Evolutionary conservation across 2,113 vertebrate species (phyloP).

Genomic region (Sinocyclocheilus rhinocerous): DNA sequence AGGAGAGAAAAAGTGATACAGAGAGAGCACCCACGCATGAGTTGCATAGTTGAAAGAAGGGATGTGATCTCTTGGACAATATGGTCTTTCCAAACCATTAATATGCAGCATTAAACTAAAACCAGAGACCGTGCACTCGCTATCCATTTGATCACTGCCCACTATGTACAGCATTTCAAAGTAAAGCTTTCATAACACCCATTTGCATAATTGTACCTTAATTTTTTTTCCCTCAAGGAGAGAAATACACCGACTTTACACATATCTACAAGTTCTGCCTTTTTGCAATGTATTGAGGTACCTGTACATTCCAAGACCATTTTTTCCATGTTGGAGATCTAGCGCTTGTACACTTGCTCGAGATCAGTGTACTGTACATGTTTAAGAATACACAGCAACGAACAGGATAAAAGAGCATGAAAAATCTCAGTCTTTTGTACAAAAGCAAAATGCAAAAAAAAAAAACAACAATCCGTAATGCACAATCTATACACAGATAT

Average conservation of each 20-base stretch:
- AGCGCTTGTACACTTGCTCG: conserved; percentile 52
- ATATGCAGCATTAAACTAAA: conserved; percentile 71
- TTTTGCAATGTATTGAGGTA: conserved; percentile 55
- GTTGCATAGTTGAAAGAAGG: conserved; percentile 98
- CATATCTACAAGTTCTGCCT: conserved; percentile 83
- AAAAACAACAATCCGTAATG: conserved; percentile 49
- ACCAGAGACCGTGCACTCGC: conserved; percentile 83
- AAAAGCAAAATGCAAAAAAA: conserved; percentile 64
- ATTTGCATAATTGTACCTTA: conserved; percentile 99
- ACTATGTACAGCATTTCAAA: conserved; percentile 95
- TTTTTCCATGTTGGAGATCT: conserved; percentile 30
- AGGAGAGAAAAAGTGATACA: conserved; percentile 20
- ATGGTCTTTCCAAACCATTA: conserved; percentile 69
- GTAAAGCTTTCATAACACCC: conserved; percentile 99
- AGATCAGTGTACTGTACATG: conserved; percentile 76
- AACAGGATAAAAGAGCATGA: conserved; percentile 80
- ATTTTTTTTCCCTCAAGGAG: conserved; percentile 80
- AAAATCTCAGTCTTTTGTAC: conserved; percentile 66
- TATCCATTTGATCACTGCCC: conserved; percentile 80
- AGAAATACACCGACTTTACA: conserved; percentile 81
- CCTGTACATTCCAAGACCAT: conserved; percentile 64
- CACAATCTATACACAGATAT: conserved; percentile 77
- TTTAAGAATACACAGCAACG: conserved; percentile 73
- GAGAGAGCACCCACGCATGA: conserved; percentile 82
- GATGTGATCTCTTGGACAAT: conserved; percentile 83